phyloP scores from a whole-genome alignment of 2,888 invertebrate species.

The Heliconius cydno region DNA sequence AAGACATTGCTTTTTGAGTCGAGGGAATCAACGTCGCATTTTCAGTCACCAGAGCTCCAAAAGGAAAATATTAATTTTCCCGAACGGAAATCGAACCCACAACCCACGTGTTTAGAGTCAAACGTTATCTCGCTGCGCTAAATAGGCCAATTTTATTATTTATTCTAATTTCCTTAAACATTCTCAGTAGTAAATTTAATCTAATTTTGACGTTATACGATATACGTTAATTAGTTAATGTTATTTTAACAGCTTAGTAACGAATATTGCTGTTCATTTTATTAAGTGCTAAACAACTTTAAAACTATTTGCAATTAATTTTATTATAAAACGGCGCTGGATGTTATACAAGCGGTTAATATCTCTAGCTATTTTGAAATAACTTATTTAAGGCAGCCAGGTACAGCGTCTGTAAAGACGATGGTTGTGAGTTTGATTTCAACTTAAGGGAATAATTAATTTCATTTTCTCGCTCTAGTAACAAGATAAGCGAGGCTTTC shows the following conservation, averaged over 20 bases:
- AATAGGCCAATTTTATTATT: not conserved
- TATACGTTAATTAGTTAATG: constrained; percentile 6
- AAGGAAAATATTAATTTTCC: not conserved
- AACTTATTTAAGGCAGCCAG: not conserved
- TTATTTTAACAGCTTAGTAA: constrained; percentile 19
- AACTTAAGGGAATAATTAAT: not conserved
- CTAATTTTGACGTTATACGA: not conserved
- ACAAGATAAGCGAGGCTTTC: not conserved
- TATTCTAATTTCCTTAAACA: not conserved
- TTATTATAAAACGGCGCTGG: not conserved
- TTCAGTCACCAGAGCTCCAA: not conserved
- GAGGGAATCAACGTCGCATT: not conserved
- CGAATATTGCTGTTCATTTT: constrained; percentile 1
- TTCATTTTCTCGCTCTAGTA: not conserved
- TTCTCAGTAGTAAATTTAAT: not conserved
- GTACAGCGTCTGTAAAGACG: not conserved
- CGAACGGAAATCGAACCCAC: not conserved
- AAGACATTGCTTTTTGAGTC: too few species aligned
- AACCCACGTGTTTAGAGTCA: not conserved
- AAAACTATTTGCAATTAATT: constrained; percentile 16
- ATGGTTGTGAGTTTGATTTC: not conserved
- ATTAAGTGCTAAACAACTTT: not conserved
- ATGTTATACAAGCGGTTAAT: not conserved
- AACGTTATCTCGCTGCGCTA: not conserved
- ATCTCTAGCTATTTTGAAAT: not conserved